These are phyloP conservation scores for Dolomedes plantarius DNA, from an alignment of 2,888 invertebrate species.

Conservation along the genomic window DNA sequence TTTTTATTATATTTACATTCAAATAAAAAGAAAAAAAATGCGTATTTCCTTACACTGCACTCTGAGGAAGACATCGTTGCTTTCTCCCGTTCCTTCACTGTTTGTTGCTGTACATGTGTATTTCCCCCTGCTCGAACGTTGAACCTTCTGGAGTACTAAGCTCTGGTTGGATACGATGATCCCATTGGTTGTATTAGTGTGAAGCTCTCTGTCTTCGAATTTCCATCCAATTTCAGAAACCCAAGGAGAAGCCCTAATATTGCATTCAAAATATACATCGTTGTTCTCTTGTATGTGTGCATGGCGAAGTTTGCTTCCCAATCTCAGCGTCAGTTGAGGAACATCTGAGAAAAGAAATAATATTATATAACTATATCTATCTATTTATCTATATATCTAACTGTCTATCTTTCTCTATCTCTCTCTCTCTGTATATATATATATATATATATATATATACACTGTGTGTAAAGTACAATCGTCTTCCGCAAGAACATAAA, in stretches of 20 bases:
- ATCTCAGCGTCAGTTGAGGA: constrained; percentile 86
- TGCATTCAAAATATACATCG: constrained; percentile 72
- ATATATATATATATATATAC: too few species aligned
- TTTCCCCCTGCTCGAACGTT: constrained; percentile 57
- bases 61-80: constrained; percentile 60
- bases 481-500: too few species aligned
- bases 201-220: constrained; percentile 70
- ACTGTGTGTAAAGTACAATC: too few species aligned
- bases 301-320: constrained; percentile 89
- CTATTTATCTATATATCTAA: too few species aligned
- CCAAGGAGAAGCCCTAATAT: constrained; percentile 70
- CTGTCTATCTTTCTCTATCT: too few species aligned
- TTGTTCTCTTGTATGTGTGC: constrained; percentile 85
- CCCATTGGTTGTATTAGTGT: constrained; percentile 67
- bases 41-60: constrained; percentile 63
- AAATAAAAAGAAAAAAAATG: too few species aligned
- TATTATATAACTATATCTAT: too few species aligned
- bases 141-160: constrained; percentile 70
- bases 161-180: constrained; percentile 71
- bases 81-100: constrained; percentile 68
- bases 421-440: too few species aligned
- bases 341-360: constrained; percentile 86
- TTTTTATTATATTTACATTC: too few species aligned
- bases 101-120: constrained; percentile 68
- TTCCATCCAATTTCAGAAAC: constrained; percentile 72